phyloP scores from a whole-genome alignment of 2,797 vertebrate species.

The Crenuchus spilurus region DNA sequence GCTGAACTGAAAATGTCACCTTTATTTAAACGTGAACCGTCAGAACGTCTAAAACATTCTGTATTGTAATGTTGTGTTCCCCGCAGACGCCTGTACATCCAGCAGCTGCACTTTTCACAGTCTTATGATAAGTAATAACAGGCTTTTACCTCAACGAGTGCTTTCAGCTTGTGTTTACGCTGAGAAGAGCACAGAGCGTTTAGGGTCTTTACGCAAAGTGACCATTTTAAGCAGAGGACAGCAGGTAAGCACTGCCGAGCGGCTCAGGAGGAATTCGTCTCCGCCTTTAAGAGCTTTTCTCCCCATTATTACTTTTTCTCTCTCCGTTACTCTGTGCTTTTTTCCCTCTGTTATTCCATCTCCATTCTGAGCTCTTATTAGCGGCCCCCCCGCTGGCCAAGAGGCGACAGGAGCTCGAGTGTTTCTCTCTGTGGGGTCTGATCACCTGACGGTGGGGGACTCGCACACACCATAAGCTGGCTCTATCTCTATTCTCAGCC shows the following conservation, averaged over 20 bases:
- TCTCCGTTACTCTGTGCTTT: no score
- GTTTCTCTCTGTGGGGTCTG: background rate
- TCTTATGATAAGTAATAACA: no score
- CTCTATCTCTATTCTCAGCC: background rate
- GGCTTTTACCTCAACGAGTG: no score
- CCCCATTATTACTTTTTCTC: background rate
- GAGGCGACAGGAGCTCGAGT: background rate
- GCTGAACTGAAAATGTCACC: no score
- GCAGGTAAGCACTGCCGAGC: background rate
- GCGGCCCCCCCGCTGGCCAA: background rate
- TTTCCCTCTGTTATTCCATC: background rate
- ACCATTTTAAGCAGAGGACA: background rate
- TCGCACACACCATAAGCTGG: background rate
- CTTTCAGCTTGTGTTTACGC: background rate
- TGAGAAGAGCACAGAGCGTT: background rate
- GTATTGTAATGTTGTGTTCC: no score
- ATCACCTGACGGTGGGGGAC: background rate
- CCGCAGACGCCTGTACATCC: no score
- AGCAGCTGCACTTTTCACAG: no score
- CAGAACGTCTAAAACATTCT: no score
- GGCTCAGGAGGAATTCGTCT: background rate
- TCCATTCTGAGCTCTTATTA: conserved; percentile 1
- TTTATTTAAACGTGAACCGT: no score
- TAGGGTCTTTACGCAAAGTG: background rate
- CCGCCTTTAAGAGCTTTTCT: background rate